Conservation (phyloP, 23 tunicate species). For the Corella eumyota region DNA sequence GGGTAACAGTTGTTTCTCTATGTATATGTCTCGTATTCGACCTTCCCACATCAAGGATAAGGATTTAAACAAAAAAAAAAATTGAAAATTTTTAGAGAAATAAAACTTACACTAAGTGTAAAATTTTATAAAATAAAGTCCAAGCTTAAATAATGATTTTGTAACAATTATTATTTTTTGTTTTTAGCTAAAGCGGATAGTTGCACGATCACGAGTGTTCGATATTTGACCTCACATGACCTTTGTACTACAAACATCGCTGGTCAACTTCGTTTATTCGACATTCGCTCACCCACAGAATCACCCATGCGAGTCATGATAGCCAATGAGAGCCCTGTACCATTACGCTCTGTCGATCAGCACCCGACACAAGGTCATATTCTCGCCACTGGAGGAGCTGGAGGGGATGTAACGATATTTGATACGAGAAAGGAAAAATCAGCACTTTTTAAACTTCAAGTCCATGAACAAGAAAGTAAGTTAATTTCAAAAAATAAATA, state of each 20-base stretch:
- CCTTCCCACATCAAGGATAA: no score
- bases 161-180: no score
- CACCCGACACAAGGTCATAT: constrained; percentile 81
- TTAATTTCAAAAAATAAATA: not conserved
- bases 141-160: no score
- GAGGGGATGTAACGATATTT: constrained; percentile 70
- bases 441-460: constrained; percentile 56
- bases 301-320: constrained; percentile 35
- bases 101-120: no score
- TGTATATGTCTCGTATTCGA: no score
- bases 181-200: constrained; percentile 47
- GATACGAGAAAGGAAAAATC: constrained; percentile 72
- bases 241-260: constrained; percentile 50
- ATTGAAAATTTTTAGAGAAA: no score
- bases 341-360: constrained; percentile 35
- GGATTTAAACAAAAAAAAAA: no score
- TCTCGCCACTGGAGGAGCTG: constrained; percentile 71
- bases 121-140: no score
- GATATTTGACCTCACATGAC: constrained; percentile 25
- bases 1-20: no score
- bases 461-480: constrained; percentile 74
- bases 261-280: constrained; percentile 74
- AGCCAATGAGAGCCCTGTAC: constrained; percentile 37
- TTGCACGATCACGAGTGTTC: constrained; percentile 56
- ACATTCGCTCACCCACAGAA: constrained; percentile 43